phyloP scores from a whole-genome alignment of 2,888 invertebrate genomes.

The Aphidius colemani region DNA sequence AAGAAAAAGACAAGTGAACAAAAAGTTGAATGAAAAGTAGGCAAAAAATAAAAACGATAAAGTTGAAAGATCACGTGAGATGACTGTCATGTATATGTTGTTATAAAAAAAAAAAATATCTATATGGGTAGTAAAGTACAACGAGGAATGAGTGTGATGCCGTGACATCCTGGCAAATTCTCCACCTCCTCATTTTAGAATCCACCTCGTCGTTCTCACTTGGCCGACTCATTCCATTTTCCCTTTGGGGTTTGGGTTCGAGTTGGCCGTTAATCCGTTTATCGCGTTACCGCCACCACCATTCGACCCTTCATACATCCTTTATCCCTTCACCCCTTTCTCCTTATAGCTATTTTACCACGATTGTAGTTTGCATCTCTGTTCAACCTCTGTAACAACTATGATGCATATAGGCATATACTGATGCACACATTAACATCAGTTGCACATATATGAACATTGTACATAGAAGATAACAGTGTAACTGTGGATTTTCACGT shows the following conservation, averaged over 20 bases:
- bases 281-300: conserved; percentile 57
- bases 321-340: conserved; percentile 19
- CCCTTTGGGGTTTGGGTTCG: conserved; percentile 28
- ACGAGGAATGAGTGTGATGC: conserved; percentile 39
- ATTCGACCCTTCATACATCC: conserved; percentile 38
- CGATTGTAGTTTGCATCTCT: not conserved
- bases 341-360: conserved; percentile 6
- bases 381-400: no score
- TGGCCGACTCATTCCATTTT: not conserved
- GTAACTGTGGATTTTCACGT: not conserved
- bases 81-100: not conserved
- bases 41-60: not conserved
- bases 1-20: not conserved
- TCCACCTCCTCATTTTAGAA: conserved; percentile 19
- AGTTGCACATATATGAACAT: not conserved
- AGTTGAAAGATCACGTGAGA: not conserved
- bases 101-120: conserved; percentile 1
- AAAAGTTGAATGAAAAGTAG: not conserved
- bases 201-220: conserved; percentile 17
- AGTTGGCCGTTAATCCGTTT: conserved; percentile 56
- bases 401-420: no score
- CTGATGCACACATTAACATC: no score
- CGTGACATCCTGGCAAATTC: conserved; percentile 48
- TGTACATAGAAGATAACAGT: not conserved
- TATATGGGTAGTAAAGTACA: not conserved